Base-by-base conservation (phyloP, 2,888 invertebrate species). In the Callyntrura guangdongensis region DNA sequence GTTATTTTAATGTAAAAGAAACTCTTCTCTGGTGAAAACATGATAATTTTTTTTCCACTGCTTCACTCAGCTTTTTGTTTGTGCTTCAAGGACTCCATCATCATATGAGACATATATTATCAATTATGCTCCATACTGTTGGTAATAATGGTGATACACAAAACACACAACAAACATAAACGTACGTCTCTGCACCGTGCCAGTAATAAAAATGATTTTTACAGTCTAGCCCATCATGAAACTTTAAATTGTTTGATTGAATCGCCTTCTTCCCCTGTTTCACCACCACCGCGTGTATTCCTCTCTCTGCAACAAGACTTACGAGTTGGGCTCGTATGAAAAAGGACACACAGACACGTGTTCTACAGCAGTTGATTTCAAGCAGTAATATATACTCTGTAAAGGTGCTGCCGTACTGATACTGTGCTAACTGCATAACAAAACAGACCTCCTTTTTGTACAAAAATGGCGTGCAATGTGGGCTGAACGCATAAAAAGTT, bases 241-340 rank as follows among this genome's bases (percentile, higher is more conserved):
- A 89, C 20, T 89, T 89, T 89, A 83, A 89, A n/a, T 89, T 74
- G 56, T 83, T 83, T 89, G 83, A 89, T 89, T 45, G 83, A 89
- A 88, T 84, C 79, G 36, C 25, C 11, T 47, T 47, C 36, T 36
- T 36, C 6, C 36, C 6, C 36, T 22, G 22, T 81, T 59, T 59
- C 36, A 9, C 53, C 45, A n/a, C 45, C 36, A 8, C 14, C 36
- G 11, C 17, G 17, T 17, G n/a, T 56, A n/a, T n/a, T 77, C 22
- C n/a, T n/a, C 9, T 56, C 8, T 59, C 47, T 47, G 0, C 12
- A 6, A n/a, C 12, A 20, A 45, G n/a, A 36, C 27, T n/a, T 12
- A 36, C 14, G 27, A 45, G 17, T 36, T 45, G 79, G 3, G 59
- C 6, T 9, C 9, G n/a, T 0, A 79, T 9, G 59, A 81, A 25